phyloP scores from a whole-genome alignment of 2,888 invertebrate genomes.

The Mythimna vitellina region DNA sequence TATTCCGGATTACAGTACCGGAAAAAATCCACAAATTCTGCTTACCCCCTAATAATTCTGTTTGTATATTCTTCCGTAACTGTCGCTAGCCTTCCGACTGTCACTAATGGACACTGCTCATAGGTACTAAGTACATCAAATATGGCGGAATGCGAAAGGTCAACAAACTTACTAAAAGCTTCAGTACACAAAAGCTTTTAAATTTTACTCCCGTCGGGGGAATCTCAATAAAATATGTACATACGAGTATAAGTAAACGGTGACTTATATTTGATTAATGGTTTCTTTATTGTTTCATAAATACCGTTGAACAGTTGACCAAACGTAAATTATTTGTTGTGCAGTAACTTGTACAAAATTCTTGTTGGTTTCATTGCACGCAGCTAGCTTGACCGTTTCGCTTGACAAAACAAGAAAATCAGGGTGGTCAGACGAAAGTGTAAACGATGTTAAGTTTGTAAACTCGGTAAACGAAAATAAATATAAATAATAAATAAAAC shows the following conservation, averaged over 20 bases:
- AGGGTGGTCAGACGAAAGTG: conserved; percentile 10
- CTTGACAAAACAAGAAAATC: conserved; percentile 48
- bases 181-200: conserved; percentile 47
- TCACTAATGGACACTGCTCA: conserved; percentile 19
- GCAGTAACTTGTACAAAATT: conserved; percentile 18
- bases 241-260: conserved; percentile 9
- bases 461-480: conserved; percentile 1
- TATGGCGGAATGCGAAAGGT: conserved; percentile 33
- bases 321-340: conserved; percentile 13
- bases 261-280: conserved; percentile 3
- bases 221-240: conserved; percentile 34
- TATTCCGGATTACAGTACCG: background rate
- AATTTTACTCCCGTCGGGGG: conserved; percentile 33
- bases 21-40: background rate
- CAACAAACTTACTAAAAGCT: conserved; percentile 44
- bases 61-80: conserved; percentile 1
- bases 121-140: conserved; percentile 19
- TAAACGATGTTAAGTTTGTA: conserved; percentile 1
- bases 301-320: conserved; percentile 5
- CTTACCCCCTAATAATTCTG: background rate
- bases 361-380: conserved; percentile 30
- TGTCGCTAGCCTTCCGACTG: conserved; percentile 8
- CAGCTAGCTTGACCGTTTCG: conserved; percentile 50
- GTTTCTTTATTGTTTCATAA: conserved; percentile 19
- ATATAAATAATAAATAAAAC: too few relatives aligned